Evolutionary conservation across 2,888 invertebrate genomes (phyloP), one percentile per base, ranked within the genome.

Genomic region (Lasioglossum marginatum): DNA sequence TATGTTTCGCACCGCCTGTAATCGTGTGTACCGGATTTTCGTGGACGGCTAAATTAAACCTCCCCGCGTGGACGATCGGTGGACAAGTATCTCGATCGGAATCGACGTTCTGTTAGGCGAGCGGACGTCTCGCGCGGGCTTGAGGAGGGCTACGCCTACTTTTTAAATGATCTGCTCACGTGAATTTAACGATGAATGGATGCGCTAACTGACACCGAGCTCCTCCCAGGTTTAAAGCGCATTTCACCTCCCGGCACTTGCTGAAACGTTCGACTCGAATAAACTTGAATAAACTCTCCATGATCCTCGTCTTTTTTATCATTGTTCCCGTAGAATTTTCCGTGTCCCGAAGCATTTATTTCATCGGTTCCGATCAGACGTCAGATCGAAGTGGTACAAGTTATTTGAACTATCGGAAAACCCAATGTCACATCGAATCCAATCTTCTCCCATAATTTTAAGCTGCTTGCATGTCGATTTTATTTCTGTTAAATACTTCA

Each of bases 71-170:
- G 19, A 34, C 16, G 48, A 66, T 76, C 12, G 27, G 45, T 48
- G n/a, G 23, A 27, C 16, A 52, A 71, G 57, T 60, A 71, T 60
- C 45, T 60, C 19, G 27, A 71, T 86, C 31, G 23, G 31, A 66
- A 74, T 77, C 71, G 60, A 76, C 37, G 34, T 60, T 45, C 63
- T 63, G 43, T 73, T 70, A 57, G 52, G 45, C 37, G 87, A 92
- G 91, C 91, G 91, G 91, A 91, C 90, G 86, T 90, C 91, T 88
- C 87, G 88, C 87, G 88, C 87, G 85, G 88, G 86, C 85, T 88
- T 84, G 70, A 75, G 77, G 83, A 90, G 93, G 94, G 93, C 94
- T 94, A 94, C 94, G 94, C 94, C 94, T 94, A 93, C 91, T 92
- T 93, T 94, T 93, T 91, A 91, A 92, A 93, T 87, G 88, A 87